A percentile compares a stretch with the other conserved stretches of the same genome.
Evolutionary conservation across 1,140 invertebrate genomes (phyloP).

Genomic region (Dendrolimus punctatus): DNA sequence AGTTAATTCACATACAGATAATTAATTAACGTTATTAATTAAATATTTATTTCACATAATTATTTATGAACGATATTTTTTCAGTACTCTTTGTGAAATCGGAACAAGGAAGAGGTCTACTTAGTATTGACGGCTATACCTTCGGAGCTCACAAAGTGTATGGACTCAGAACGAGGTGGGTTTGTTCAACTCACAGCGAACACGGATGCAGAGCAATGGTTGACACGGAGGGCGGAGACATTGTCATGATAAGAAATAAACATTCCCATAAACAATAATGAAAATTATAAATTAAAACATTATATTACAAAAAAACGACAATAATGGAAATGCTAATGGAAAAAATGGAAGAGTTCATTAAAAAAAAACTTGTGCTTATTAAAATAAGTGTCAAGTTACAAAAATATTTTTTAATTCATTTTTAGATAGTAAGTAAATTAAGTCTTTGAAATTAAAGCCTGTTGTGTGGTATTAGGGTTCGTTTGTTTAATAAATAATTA

Average conservation of each 20-base stretch:
- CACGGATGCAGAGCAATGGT: constrained; percentile 11
- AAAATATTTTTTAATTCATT: no score
- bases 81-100: constrained; percentile 14
- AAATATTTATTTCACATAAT: not conserved
- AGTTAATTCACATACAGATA: no score
- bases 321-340: no score
- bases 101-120: constrained; percentile 11
- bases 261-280: constrained; percentile 20
- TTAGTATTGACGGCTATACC: constrained; percentile 11
- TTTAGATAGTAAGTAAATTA: no score
- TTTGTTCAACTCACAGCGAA: constrained; percentile 6
- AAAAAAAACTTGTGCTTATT: no score
- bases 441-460: no score
- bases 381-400: no score
- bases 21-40: no score
- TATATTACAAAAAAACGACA: no score
- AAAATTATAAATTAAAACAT: not conserved
- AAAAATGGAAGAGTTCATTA: no score
- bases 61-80: constrained; percentile 8
- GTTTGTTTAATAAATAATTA: no score
- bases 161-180: constrained; percentile 4
- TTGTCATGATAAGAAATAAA: constrained; percentile 2
- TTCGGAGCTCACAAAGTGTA: constrained; percentile 7
- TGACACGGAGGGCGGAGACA: not conserved
- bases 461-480: no score